Conservation (phyloP, 2,888 invertebrate genomes). For the Chymomyza caudatula region DNA sequence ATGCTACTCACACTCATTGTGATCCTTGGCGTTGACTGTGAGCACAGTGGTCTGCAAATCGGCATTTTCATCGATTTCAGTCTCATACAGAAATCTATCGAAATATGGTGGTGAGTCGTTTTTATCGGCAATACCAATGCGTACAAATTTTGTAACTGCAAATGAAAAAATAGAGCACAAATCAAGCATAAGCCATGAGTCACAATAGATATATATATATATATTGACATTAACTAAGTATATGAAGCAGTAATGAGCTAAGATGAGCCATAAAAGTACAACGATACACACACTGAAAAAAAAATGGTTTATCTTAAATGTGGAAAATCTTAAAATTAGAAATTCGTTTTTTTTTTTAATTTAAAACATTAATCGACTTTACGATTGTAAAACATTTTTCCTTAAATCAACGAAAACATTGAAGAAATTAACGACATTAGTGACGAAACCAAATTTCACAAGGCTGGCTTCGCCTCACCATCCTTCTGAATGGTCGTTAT, state of each 20-base stretch:
- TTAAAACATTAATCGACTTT: too few relatives aligned
- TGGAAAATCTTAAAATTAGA: too few relatives aligned
- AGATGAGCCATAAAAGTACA: background rate
- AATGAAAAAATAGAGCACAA: conserved; percentile 65
- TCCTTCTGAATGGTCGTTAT: too few relatives aligned
- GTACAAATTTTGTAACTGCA: conserved; percentile 97
- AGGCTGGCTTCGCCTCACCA: too few relatives aligned
- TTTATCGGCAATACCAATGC: conserved; percentile 98
- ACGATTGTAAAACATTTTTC: conserved; percentile 16
- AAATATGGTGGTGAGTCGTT: conserved; percentile 99
- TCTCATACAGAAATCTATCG: conserved; percentile 96
- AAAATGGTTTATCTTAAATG: too few relatives aligned
- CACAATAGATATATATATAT: background rate
- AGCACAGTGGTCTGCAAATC: conserved; percentile 97
- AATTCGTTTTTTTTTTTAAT: too few relatives aligned
- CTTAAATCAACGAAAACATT: conserved; percentile 23
- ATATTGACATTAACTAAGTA: background rate
- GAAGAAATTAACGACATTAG: too few relatives aligned
- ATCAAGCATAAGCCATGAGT: conserved; percentile 5
- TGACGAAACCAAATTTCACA: too few relatives aligned
- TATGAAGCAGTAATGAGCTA: background rate
- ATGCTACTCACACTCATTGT: conserved; percentile 94
- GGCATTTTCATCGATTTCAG: conserved; percentile 98
- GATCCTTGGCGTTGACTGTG: conserved; percentile 98
- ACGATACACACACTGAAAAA: background rate